Percentiles rank a stretch among this genome's conserved stretches.
Evolutionary conservation across 2,113 vertebrate species (phyloP).

Genomic region (Chrysemys picta): DNA sequence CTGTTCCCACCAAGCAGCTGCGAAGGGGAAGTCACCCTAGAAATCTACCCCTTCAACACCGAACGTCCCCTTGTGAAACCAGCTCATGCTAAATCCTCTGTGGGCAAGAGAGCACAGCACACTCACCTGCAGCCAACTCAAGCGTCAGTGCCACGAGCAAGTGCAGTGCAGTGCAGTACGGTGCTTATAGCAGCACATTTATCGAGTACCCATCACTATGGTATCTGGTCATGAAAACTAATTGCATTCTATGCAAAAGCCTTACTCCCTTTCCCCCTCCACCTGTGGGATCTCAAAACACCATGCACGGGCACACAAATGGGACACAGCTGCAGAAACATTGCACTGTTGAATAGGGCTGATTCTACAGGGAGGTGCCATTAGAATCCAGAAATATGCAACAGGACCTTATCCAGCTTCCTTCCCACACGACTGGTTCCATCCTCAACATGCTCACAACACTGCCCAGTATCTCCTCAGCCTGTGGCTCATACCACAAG

Average conservation of each 20-base stretch:
- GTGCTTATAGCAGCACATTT: accelerated
- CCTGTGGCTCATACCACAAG: too few species aligned
- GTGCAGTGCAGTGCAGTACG: accelerated
- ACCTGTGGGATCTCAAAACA: background rate
- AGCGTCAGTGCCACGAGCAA: background rate
- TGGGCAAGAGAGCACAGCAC: background rate
- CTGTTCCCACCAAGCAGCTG: too few species aligned
- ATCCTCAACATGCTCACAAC: background rate
- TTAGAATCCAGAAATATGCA: background rate
- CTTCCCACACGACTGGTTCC: background rate
- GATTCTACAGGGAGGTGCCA: background rate
- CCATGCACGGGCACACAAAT: background rate
- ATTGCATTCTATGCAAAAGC: background rate
- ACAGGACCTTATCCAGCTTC: background rate
- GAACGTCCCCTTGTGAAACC: background rate
- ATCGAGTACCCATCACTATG: accelerated
- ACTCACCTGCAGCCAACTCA: background rate
- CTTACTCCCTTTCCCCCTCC: background rate
- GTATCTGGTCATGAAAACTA: background rate
- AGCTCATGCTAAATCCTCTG: background rate
- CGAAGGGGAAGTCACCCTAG: too few species aligned
- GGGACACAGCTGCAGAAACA: background rate
- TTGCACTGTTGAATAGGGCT: background rate
- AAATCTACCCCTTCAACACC: background rate
- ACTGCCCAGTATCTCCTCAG: background rate